Base-by-base conservation (phyloP, 2,888 invertebrate genomes). In the Spilarctia lutea region DNA sequence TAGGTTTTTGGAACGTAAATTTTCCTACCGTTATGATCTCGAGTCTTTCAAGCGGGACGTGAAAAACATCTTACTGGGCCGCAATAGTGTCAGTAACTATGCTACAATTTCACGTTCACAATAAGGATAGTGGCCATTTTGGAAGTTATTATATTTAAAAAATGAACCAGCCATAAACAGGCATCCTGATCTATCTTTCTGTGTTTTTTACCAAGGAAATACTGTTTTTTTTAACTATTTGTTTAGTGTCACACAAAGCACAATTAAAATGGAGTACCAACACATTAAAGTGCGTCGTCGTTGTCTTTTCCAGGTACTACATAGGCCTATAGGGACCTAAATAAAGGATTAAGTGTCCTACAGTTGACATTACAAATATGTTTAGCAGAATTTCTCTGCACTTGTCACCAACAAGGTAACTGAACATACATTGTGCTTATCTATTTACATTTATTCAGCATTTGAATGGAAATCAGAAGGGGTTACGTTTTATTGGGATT, bases 361-460 rank as follows among this genome's bases (percentile, higher is more conserved):
- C 81, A 74, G 79, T 79, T 78, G 78, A 76, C 72, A 72, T 60
- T 70, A 65, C 18, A 69, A 78, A 71, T 73, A 75, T 77, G 56
- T 66, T 67, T 56, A 70, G 66, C n/a, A 13, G 68, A 35, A 66
- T 76, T 75, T 74, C 42, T 39, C 52, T 68, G 30, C 65, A 70
- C 52, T 66, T 52, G 20, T 63, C 67, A 67, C 65, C 16, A 71
- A 73, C 66, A 63, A 79, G 78, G 84, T 81, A 79, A 74, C 78
- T 82, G 74, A 81, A 79, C 77, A 83, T 79, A 83, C 75, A 79
- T 80, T 72, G 73, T 77, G 68, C 65, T 52, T 48, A 66, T 72
- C 33, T 68, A 84, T 84, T 81, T 83, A 76, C 83, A 84, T 84
- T 77, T 80, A 84, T 84, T 76, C 30, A 27, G 75, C 76, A 83